These are phyloP conservation scores for Orchestia grillus DNA, from an alignment of 1,140 invertebrate genomes.

Conservation along the genomic window DNA sequence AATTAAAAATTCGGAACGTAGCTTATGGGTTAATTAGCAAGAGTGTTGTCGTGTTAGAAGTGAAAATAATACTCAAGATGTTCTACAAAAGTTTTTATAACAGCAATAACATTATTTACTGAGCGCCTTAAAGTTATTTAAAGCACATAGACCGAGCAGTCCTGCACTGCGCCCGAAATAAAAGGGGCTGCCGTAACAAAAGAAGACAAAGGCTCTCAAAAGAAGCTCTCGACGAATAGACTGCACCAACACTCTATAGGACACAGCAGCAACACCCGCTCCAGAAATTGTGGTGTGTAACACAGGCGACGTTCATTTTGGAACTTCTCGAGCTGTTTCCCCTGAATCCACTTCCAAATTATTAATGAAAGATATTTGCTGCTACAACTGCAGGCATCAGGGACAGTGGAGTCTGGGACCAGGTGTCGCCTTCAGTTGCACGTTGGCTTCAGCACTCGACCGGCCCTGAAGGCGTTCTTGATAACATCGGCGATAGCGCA, in stretches of 20 bases:
- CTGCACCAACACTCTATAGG: background rate
- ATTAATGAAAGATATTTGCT: background rate
- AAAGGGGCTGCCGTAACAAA: background rate
- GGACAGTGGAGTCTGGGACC: too few relatives aligned
- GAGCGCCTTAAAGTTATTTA: slow-evolving; percentile 26
- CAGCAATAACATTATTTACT: slow-evolving; percentile 41
- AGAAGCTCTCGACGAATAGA: background rate
- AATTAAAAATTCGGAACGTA: too few relatives aligned
- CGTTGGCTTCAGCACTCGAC: too few relatives aligned
- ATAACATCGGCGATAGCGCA: background rate
- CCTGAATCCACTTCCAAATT: background rate
- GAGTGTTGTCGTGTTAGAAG: too few relatives aligned
- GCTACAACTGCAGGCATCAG: background rate
- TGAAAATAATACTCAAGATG: slow-evolving; percentile 1
- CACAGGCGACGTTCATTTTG: background rate
- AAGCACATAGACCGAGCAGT: slow-evolving; percentile 39
- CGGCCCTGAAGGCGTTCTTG: background rate
- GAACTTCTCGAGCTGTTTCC: background rate
- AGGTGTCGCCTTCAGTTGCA: too few relatives aligned
- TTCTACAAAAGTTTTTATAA: slow-evolving; percentile 30
- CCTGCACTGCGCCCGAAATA: slow-evolving; percentile 26
- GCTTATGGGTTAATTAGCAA: background rate
- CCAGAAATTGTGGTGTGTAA: background rate
- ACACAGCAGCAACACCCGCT: background rate
- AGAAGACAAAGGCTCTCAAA: background rate